Evolutionary conservation across 2,797 vertebrate genomes (phyloP).

Genomic region (Cyclura pinguis): DNA sequence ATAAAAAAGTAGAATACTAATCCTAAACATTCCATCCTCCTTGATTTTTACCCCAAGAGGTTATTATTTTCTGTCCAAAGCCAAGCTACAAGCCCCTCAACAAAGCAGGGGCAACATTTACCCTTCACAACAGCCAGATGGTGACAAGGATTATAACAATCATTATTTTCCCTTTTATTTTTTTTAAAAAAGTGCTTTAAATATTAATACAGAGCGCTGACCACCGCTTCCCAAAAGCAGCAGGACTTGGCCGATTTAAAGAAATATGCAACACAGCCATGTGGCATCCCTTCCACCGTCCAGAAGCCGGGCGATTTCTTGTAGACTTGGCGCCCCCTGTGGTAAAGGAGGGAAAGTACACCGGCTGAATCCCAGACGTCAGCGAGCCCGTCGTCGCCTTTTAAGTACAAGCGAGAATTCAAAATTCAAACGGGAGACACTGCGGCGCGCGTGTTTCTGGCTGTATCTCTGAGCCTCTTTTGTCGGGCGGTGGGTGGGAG

Average conservation of each 20-base stretch:
- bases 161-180: too few species aligned
- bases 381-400: not conserved
- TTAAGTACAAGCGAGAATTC: constrained; percentile 21
- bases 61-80: too few species aligned
- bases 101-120: too few species aligned
- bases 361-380: not conserved
- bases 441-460: constrained; percentile 23
- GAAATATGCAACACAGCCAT: not conserved
- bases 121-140: too few species aligned
- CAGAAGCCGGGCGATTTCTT: not conserved
- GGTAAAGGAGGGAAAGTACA: constrained; percentile 25
- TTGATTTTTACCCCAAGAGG: too few species aligned
- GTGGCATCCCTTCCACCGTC: too few species aligned
- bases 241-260: constrained; percentile 20
- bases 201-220: too few species aligned
- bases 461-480: constrained; percentile 13
- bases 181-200: too few species aligned
- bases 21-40: too few species aligned
- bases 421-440: constrained; percentile 15
- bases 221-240: not conserved
- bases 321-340: constrained; percentile 70
- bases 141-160: too few species aligned
- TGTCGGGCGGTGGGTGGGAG: constrained; percentile 18
- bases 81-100: too few species aligned
- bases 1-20: too few species aligned